Conservation (phyloP, 2,888 invertebrate genomes). For the Ashinkailepas kermadecensis region DNA sequence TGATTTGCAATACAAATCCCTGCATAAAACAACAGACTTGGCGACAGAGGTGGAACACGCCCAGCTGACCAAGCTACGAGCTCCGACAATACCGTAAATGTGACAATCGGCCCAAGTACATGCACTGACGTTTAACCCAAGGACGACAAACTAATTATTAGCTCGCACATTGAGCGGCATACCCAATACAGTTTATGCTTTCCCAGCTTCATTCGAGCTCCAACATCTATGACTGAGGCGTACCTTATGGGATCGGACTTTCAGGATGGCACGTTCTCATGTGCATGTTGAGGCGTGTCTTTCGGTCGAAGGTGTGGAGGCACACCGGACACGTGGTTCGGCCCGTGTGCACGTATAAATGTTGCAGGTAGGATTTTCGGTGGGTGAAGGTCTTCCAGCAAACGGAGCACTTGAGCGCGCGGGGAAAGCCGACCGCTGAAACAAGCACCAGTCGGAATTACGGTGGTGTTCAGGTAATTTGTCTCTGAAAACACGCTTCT, state of each 20-base stretch:
- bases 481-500: no score
- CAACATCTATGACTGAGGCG: not conserved
- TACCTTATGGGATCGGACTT: not conserved
- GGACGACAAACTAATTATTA: not conserved
- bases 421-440: not conserved
- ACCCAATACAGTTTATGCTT: no score
- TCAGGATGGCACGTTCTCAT: not conserved
- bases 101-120: no score
- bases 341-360: constrained; percentile 10
- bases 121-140: no score
- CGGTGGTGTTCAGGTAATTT: not conserved
- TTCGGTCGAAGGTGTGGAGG: not conserved
- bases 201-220: not conserved
- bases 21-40: no score
- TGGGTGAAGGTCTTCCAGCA: not conserved
- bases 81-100: not conserved
- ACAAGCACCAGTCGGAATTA: not conserved
- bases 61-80: no score
- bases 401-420: not conserved
- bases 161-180: no score
- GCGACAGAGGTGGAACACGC: no score
- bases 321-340: not conserved
- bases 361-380: constrained; percentile 3
- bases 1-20: no score
- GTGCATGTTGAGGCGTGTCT: constrained; percentile 2